These are phyloP conservation scores for Psylliodes chrysocephalus DNA, from an alignment of 2,888 invertebrate species.

Conservation along the genomic window DNA sequence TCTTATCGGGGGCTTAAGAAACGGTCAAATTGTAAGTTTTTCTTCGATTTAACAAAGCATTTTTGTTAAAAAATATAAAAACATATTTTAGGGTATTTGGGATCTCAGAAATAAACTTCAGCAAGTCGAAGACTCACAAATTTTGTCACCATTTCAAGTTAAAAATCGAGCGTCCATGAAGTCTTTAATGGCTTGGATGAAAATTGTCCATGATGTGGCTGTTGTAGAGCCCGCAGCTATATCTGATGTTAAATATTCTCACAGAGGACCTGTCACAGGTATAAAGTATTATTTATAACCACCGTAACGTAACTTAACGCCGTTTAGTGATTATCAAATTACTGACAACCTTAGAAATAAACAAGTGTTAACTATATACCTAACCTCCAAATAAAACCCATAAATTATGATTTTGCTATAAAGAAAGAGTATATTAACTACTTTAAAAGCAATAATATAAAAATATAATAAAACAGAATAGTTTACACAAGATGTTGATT, in stretches of 20 bases:
- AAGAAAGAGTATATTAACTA: no score
- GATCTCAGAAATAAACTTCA: constrained; percentile 50
- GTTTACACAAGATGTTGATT: no score
- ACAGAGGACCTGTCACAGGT: constrained; percentile 69
- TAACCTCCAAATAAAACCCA: no score
- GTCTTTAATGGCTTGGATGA: constrained; percentile 73
- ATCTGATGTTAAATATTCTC: constrained; percentile 71
- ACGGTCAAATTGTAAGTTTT: constrained; percentile 71
- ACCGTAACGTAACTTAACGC: no score
- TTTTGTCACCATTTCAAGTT: constrained; percentile 71
- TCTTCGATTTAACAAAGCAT: background rate
- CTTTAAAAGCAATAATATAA: no score
- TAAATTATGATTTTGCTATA: no score
- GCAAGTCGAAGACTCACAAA: constrained; percentile 70
- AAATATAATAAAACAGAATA: no score
- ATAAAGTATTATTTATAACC: no score
- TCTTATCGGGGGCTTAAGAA: constrained; percentile 76
- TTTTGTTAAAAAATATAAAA: no score
- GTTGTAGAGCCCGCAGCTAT: constrained; percentile 71
- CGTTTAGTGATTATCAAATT: no score
- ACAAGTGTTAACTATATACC: no score
- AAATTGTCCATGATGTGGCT: constrained; percentile 69
- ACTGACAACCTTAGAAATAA: no score
- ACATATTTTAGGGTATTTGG: constrained; percentile 64
- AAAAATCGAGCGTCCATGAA: constrained; percentile 70